Evolutionary conservation across 2,113 vertebrate species (phyloP).

Genomic region (Zonotrichia leucophrys): DNA sequence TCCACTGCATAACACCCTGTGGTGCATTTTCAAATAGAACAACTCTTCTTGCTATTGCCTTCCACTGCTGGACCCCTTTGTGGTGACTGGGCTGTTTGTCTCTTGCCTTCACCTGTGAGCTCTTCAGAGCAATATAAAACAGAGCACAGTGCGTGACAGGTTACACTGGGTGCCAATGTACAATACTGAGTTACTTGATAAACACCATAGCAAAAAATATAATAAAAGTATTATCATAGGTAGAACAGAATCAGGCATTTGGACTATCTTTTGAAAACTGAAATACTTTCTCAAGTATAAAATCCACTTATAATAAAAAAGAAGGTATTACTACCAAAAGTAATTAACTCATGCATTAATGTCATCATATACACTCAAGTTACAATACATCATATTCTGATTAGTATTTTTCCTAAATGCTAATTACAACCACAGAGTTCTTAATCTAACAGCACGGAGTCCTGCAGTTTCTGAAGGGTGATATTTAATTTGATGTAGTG

Average conservation of each 20-base stretch:
- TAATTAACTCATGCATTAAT: neutral
- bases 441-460: neutral
- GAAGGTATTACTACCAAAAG: neutral
- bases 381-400: neutral
- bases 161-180: neutral
- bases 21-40: rapidly evolving
- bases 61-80: neutral
- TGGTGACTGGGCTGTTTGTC: neutral
- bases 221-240: neutral
- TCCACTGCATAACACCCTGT: neutral
- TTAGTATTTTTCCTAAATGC: neutral
- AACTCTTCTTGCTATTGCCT: neutral
- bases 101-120: neutral
- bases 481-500: neutral
- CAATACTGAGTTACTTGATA: neutral
- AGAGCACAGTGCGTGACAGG: neutral
- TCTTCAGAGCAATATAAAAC: neutral
- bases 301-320: neutral
- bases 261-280: neutral
- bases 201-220: neutral
- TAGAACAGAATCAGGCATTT: neutral
- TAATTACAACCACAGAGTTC: neutral
- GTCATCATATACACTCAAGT: neutral
- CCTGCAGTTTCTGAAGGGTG: neutral
- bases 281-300: neutral